These are phyloP conservation scores for Dissostichus mawsoni DNA, from an alignment of 2,113 vertebrate genomes.

Conservation along the genomic window DNA sequence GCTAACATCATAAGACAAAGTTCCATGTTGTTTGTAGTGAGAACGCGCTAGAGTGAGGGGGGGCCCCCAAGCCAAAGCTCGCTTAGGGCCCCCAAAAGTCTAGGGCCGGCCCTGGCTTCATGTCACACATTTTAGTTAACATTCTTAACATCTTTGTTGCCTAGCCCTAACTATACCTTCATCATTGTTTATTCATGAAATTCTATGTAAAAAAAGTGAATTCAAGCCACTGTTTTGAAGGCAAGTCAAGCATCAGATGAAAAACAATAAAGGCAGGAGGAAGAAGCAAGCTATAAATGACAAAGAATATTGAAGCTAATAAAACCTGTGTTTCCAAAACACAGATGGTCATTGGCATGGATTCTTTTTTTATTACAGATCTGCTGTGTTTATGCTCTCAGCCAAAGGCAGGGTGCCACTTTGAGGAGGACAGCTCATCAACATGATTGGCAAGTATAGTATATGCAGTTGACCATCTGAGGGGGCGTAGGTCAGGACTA, in stretches of 20 bases:
- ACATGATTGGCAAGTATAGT: conserved; percentile 34
- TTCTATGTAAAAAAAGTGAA: neutral
- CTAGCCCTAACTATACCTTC: neutral
- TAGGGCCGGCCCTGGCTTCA: too few relatives aligned
- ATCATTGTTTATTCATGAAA: neutral
- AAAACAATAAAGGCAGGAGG: conserved; percentile 8
- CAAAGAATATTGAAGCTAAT: neutral
- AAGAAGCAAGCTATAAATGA: neutral
- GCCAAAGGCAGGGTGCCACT: conserved; percentile 7
- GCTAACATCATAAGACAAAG: too few relatives aligned
- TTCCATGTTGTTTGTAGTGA: too few relatives aligned
- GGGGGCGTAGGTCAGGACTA: conserved; percentile 20
- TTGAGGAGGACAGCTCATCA: conserved; percentile 45
- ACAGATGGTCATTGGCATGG: conserved; percentile 16
- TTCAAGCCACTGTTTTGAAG: neutral
- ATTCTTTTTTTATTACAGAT: conserved; percentile 7
- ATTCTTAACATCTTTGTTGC: too few relatives aligned
- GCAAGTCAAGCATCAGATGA: neutral
- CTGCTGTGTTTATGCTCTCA: conserved; percentile 15
- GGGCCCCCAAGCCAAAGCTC: too few relatives aligned
- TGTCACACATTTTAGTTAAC: neutral
- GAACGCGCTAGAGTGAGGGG: too few relatives aligned
- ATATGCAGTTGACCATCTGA: conserved; percentile 23
- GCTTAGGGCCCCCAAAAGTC: too few relatives aligned
- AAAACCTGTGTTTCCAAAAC: conserved; percentile 7